Percentiles rank a stretch among this genome's conserved stretches.
Evolutionary conservation across 1,140 invertebrate genomes (phyloP).

Genomic region (Triops cancriformis): DNA sequence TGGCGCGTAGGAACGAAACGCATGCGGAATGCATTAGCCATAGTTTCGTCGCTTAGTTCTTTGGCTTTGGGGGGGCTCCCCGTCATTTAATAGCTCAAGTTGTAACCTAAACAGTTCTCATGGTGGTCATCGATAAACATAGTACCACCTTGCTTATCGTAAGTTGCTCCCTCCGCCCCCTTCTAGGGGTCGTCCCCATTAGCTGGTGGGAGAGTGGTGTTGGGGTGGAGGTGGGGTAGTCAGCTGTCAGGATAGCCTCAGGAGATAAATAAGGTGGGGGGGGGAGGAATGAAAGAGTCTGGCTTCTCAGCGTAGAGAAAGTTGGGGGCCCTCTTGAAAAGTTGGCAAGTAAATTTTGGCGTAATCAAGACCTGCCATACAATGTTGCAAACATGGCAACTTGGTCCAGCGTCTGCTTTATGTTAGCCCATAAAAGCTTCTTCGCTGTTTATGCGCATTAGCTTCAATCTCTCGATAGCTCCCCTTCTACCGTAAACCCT

Average conservation of each 20-base stretch:
- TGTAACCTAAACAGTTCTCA: slow-evolving; percentile 14
- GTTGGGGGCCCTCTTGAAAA: background rate
- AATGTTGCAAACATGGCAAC: slow-evolving; percentile 1
- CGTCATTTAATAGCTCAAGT: background rate
- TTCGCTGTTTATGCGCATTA: slow-evolving; percentile 6
- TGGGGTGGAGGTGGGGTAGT: background rate
- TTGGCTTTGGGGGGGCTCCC: background rate
- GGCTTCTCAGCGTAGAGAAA: background rate
- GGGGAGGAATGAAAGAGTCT: background rate
- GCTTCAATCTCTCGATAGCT: background rate
- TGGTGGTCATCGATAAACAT: slow-evolving; percentile 13
- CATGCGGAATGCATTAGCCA: background rate
- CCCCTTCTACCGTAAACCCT: background rate
- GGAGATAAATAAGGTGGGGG: background rate
- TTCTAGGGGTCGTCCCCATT: background rate
- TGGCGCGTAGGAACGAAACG: background rate
- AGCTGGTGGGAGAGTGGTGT: background rate
- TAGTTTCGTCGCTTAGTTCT: background rate
- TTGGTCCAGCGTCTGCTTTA: background rate
- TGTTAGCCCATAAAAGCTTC: slow-evolving; percentile 1
- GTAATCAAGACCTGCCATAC: slow-evolving; percentile 5
- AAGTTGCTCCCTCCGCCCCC: background rate
- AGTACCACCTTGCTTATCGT: background rate
- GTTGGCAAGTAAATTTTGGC: slow-evolving; percentile 13
- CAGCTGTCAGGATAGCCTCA: background rate